phyloP scores from a whole-genome alignment of 2,113 vertebrate genomes.

The Callipepla californica region DNA sequence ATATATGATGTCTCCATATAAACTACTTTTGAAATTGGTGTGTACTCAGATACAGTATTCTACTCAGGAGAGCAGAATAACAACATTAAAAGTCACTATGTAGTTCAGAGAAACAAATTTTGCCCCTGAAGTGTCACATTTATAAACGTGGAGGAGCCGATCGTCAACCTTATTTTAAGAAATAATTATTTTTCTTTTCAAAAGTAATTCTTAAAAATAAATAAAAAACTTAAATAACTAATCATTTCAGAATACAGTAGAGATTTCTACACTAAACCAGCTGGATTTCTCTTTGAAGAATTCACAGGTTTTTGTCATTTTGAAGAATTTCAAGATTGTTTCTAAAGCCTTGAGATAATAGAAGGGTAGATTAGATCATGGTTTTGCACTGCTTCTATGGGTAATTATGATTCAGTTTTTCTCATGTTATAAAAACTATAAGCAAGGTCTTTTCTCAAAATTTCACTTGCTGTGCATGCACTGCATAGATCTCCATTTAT shows the following conservation, averaged over 20 bases:
- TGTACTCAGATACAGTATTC: not conserved
- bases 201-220: not conserved
- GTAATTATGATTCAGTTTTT: not conserved
- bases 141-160: not conserved
- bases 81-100: not conserved
- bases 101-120: not conserved
- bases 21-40: not conserved
- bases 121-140: not conserved
- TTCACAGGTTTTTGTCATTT: not conserved
- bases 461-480: not conserved
- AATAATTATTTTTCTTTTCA: not conserved
- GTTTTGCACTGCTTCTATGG: not conserved
- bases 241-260: not conserved
- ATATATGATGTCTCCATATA: not conserved
- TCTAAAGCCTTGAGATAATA: not conserved
- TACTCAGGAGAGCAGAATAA: not conserved
- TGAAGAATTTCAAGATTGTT: not conserved
- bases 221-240: rapidly evolving
- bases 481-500: not conserved
- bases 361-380: not conserved
- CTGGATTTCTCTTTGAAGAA: not conserved
- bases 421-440: not conserved
- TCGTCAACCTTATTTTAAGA: not conserved
- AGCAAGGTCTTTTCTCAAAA: not conserved
- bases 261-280: not conserved